Percentiles rank a stretch among this genome's conserved stretches.
These are phyloP conservation scores for Callyntrura guangdongensis DNA, from an alignment of 2,888 invertebrate species.

Conservation along the genomic window DNA sequence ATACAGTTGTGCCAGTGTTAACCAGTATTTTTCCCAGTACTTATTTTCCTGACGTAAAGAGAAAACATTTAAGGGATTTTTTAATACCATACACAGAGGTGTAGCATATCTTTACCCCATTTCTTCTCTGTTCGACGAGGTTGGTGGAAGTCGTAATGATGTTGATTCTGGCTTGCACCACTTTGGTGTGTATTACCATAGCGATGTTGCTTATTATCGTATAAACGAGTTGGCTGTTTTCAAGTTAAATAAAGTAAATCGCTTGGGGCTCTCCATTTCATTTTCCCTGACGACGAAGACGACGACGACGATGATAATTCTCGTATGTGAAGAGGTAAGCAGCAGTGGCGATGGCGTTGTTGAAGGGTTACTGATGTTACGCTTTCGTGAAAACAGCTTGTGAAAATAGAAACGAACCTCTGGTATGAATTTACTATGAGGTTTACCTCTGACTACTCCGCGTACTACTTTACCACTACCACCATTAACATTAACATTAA, in stretches of 20 bases:
- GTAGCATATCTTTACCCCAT: background rate
- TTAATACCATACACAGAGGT: background rate
- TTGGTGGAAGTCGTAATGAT: background rate
- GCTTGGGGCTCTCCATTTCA: slow-evolving; percentile 62
- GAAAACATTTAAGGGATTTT: slow-evolving; percentile 8
- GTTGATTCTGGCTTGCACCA: background rate
- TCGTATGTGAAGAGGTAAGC: background rate
- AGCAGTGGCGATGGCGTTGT: background rate
- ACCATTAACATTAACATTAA: slow-evolving; percentile 5
- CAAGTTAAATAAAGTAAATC: slow-evolving; percentile 45
- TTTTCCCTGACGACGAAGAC: slow-evolving; percentile 26
- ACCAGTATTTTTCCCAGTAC: background rate
- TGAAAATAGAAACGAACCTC: slow-evolving; percentile 4
- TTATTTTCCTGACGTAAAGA: background rate
- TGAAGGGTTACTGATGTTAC: background rate
- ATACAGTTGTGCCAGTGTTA: background rate
- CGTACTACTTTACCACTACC: background rate
- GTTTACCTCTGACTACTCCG: background rate
- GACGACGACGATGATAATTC: background rate
- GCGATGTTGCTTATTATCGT: slow-evolving; percentile 20
- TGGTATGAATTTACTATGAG: background rate
- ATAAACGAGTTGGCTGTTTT: slow-evolving; percentile 59
- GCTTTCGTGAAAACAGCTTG: background rate
- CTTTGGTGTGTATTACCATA: slow-evolving; percentile 4
- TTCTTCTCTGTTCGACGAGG: background rate